These are phyloP conservation scores for Ophthalmolycus amberensis DNA, from an alignment of 2,113 vertebrate species.

Conservation along the genomic window DNA sequence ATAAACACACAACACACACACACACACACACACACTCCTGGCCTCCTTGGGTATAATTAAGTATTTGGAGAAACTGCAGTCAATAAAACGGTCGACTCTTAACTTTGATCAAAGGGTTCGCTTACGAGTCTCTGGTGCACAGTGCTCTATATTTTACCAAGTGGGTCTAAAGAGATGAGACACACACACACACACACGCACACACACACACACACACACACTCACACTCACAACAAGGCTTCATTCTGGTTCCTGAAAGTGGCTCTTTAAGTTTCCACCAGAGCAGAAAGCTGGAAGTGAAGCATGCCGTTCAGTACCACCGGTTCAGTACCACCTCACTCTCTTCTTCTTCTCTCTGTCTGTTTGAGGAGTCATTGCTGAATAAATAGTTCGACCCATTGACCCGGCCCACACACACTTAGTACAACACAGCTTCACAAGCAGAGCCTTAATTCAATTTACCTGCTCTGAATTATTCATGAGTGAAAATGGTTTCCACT, in stretches of 20 bases:
- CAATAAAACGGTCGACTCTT: conserved; percentile 49
- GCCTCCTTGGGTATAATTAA: conserved; percentile 56
- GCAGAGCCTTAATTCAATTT: conserved; percentile 56
- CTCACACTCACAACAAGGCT: conserved; percentile 7
- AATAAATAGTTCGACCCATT: conserved; percentile 47
- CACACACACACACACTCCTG: background rate
- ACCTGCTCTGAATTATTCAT: conserved; percentile 68
- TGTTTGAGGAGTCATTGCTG: conserved; percentile 42
- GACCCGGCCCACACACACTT: conserved; percentile 52
- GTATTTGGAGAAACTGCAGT: conserved; percentile 49
- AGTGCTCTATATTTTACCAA: conserved; percentile 29
- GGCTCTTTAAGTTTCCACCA: background rate
- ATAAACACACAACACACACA: background rate
- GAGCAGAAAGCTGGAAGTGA: background rate
- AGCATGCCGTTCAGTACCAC: background rate
- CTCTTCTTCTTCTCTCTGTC: background rate
- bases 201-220: conserved; percentile 13
- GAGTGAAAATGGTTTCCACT: conserved; percentile 18
- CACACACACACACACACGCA: conserved; percentile 2
- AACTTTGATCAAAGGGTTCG: conserved; percentile 29
- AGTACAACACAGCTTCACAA: conserved; percentile 50
- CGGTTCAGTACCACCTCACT: background rate
- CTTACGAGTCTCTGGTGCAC: conserved; percentile 38
- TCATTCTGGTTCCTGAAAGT: background rate
- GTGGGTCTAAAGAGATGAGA: conserved; percentile 4